Conservation (phyloP, 2,888 invertebrate genomes). For the Gnatocerus cornutus region DNA sequence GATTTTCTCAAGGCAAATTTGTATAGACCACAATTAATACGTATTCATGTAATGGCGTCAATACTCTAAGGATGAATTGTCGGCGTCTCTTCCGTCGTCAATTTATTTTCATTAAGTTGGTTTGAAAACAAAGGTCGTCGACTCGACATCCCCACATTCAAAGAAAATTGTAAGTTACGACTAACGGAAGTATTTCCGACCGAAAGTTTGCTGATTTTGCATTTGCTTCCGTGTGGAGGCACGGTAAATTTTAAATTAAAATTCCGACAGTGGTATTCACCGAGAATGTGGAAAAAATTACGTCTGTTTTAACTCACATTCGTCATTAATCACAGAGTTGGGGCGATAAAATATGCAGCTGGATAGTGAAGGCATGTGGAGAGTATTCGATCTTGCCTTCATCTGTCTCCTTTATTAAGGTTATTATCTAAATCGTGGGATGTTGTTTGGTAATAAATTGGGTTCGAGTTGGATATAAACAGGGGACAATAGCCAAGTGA, state of each 20-base stretch:
- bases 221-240: background rate
- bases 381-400: background rate
- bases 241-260: background rate
- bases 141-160: constrained; percentile 18
- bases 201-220: background rate
- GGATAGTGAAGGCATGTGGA: too few species aligned
- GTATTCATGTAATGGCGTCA: background rate
- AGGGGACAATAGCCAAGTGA: constrained; percentile 3
- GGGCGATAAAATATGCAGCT: background rate
- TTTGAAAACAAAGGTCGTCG: constrained; percentile 33
- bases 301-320: too few species aligned
- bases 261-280: too few species aligned
- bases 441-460: constrained; percentile 20
- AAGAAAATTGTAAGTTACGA: constrained; percentile 29
- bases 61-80: constrained; percentile 8
- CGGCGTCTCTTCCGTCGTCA: constrained; percentile 1
- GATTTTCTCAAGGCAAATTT: too few species aligned
- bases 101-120: constrained; percentile 18
- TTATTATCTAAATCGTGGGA: constrained; percentile 14
- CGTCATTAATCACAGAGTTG: background rate
- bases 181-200: background rate
- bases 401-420: constrained; percentile 20
- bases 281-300: too few species aligned
- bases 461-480: background rate
- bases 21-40: too few species aligned